Base-by-base conservation (phyloP, 23 tunicate genomes). In the Diplosoma virens region DNA sequence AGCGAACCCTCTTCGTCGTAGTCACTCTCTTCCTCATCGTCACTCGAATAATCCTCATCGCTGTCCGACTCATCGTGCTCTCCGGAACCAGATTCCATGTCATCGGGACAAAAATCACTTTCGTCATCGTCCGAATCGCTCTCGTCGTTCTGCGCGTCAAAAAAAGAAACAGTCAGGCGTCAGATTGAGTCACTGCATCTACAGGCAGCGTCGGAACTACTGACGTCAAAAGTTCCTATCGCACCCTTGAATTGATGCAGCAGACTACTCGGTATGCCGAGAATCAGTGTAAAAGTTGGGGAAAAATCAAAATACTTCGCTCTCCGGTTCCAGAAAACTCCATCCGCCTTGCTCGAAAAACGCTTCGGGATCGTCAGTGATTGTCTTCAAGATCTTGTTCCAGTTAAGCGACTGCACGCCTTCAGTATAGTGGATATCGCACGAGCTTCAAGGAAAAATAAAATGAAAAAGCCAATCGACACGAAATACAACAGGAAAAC, bases 381-480 rank as follows among this genome's bases (percentile, higher is more conserved):
- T 82, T 24, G 98, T 93, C 64, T 93, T 93, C 33, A 93, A 35
- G 41, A 93, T 82, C 37, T 93, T 93, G 71, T 67, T 66, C 98
- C 98, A 93, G 67, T 93, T 93, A n/a, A 93, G 74, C 16, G 98
- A 93, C 37, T 93, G 98, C 4, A 93, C 83, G 27, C 98, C 98
- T n/a, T 93, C 98, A 14, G 98, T 93, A 86, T 93, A 93, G 52
- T 89, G 94, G 66, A 93, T 93, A 74, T 93, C 98, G 55, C 94
- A 93, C 1, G 98, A 93, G 63, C 94, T 93, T 25, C 20, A 20
- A 14, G 30, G 30, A 29, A 17, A 47, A 23, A 31, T 3, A 37
- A 11, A 17, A 71, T 11, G n/a, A 37, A 7, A 22, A 36, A 7
- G 17, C 14, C 72, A 7, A 7, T 30, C 27, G 11, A 58, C 66